Conservation (phyloP, 2,113 vertebrate species). For the Sardina pilchardus region DNA sequence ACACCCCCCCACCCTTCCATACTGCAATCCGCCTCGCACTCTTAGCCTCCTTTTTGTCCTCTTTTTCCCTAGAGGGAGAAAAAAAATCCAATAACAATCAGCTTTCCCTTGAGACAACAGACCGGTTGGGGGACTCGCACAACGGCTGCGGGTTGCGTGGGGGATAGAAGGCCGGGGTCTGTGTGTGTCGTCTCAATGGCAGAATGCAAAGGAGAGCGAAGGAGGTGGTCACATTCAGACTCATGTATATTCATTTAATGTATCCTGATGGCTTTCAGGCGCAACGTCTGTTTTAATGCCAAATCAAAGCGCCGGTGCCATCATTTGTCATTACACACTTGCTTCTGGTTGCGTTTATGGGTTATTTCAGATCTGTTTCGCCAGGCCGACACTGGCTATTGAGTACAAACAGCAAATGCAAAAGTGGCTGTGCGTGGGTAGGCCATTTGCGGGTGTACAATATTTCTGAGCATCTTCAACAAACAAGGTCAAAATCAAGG, state of each 20-base stretch:
- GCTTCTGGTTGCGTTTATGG: not conserved
- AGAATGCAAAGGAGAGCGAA: slow-evolving; percentile 24
- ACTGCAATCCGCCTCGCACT: slow-evolving; percentile 36
- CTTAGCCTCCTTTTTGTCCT: slow-evolving; percentile 41
- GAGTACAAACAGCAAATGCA: not conserved
- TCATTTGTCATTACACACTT: slow-evolving; percentile 17
- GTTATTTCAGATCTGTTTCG: slow-evolving; percentile 15
- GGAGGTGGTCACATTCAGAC: slow-evolving; percentile 16
- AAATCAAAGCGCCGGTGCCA: slow-evolving; percentile 13
- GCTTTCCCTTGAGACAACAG: slow-evolving; percentile 53
- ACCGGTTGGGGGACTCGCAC: slow-evolving; percentile 43
- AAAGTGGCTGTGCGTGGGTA: not conserved
- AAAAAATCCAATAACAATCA: slow-evolving; percentile 55
- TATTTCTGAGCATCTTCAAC: not conserved
- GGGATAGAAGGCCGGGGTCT: slow-evolving; percentile 21
- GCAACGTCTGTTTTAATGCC: slow-evolving; percentile 23
- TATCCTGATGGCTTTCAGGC: slow-evolving; percentile 15
- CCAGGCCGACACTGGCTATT: not conserved
- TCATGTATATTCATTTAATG: slow-evolving; percentile 14
- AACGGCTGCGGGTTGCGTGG: slow-evolving; percentile 41
- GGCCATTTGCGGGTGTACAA: not conserved
- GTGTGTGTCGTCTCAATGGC: slow-evolving; percentile 23
- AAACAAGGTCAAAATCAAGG: not conserved
- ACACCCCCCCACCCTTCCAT: slow-evolving; percentile 29
- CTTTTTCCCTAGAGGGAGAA: slow-evolving; percentile 26